Evolutionary conservation across 2,113 vertebrate genomes (phyloP).

Genomic region (Isurus oxyrinchus): DNA sequence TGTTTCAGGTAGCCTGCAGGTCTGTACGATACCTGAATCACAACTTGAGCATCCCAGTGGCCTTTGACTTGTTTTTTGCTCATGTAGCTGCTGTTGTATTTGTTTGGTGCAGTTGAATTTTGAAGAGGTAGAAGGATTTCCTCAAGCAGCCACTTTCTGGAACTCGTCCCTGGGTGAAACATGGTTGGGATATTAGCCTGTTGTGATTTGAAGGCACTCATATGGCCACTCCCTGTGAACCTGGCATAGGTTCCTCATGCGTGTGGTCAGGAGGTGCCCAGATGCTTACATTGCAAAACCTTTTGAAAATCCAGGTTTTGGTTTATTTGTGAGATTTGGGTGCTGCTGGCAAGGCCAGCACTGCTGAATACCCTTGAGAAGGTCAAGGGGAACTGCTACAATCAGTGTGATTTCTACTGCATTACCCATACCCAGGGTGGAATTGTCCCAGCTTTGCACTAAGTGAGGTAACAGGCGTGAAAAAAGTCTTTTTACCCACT

Average conservation of each 20-base stretch:
- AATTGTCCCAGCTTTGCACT: too few species aligned
- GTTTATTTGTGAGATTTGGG: too few species aligned
- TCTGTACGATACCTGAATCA: not conserved
- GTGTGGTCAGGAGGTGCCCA: not conserved
- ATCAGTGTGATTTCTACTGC: too few species aligned
- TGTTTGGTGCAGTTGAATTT: not conserved
- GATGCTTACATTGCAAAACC: too few species aligned
- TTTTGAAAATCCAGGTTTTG: too few species aligned
- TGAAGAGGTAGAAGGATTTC: not conserved
- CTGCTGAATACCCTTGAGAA: too few species aligned
- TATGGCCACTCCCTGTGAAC: not conserved
- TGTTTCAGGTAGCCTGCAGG: not conserved
- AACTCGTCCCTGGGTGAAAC: not conserved
- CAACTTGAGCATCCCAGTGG: not conserved
- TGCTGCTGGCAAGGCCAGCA: too few species aligned
- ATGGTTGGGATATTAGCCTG: not conserved
- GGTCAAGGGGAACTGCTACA: too few species aligned
- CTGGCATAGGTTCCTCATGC: not conserved
- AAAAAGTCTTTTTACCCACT: too few species aligned
- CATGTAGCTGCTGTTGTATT: not conserved
- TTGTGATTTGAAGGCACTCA: not conserved
- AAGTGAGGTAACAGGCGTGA: too few species aligned
- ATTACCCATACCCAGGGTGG: too few species aligned
- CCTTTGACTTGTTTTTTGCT: not conserved
- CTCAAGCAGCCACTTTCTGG: not conserved